Conservation (phyloP, 2,113 vertebrate genomes). For the Ciconia stormi region DNA sequence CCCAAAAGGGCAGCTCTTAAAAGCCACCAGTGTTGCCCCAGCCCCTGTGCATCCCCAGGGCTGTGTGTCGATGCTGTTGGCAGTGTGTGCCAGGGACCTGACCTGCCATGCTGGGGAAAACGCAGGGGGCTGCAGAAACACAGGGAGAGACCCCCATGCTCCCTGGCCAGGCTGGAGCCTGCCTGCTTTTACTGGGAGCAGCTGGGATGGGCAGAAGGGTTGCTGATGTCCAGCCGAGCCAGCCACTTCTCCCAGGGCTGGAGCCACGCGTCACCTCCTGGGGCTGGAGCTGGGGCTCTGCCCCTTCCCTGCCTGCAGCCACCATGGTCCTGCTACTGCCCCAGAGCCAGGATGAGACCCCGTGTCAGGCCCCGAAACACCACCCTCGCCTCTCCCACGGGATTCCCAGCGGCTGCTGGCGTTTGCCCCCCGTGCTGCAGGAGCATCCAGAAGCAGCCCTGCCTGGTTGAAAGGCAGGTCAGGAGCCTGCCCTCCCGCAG, state of each 20-base stretch:
- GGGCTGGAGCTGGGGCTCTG: neutral
- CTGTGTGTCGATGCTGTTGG: neutral
- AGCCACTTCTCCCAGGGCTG: neutral
- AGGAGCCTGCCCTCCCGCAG: neutral
- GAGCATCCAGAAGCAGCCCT: neutral
- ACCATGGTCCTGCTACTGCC: neutral
- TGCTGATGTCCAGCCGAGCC: neutral
- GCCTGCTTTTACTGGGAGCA: neutral
- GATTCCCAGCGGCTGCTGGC: neutral
- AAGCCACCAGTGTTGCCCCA: neutral
- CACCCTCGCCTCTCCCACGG: neutral
- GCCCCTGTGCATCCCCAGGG: neutral
- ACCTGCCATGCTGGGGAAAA: neutral
- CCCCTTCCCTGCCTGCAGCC: neutral
- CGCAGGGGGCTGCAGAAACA: neutral
- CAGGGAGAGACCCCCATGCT: neutral
- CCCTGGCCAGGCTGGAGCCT: neutral
- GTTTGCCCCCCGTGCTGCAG: neutral
- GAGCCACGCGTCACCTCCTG: neutral
- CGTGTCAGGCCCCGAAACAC: fast-evolving
- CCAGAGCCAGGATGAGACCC: neutral
- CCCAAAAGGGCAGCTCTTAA: neutral
- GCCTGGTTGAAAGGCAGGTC: neutral
- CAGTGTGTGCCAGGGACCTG: neutral
- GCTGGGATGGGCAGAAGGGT: neutral